Evolutionary conservation across 2,888 invertebrate species (phyloP).

Genomic region (Tetragnatha montana): DNA sequence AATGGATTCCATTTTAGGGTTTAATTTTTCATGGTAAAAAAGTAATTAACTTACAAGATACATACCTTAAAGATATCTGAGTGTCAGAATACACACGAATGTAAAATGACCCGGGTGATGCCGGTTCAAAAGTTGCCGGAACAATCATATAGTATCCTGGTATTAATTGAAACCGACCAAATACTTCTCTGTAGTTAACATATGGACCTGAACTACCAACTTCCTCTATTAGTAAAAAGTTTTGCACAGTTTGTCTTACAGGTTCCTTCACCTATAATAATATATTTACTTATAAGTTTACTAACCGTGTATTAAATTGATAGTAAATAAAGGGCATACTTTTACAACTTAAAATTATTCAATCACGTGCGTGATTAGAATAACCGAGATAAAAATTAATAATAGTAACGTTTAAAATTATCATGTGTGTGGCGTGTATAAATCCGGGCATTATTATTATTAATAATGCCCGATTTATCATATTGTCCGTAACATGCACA

Average conservation of each 20-base stretch:
- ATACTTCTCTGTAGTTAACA: constrained; percentile 78
- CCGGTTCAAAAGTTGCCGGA: constrained; percentile 77
- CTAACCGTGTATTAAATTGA: background rate
- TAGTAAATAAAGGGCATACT: too few relatives aligned
- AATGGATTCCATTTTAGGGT: too few relatives aligned
- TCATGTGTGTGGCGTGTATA: background rate
- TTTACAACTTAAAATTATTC: background rate
- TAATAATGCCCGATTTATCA: background rate
- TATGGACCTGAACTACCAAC: constrained; percentile 77
- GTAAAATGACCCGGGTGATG: constrained; percentile 76
- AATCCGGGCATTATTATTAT: background rate
- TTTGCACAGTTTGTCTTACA: constrained; percentile 71
- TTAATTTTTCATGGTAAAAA: background rate
- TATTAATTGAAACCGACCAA: constrained; percentile 76
- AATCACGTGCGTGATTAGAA: too few relatives aligned
- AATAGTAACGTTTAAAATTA: too few relatives aligned
- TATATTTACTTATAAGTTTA: background rate
- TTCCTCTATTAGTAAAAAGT: constrained; percentile 77
- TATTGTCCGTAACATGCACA: background rate
- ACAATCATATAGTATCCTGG: constrained; percentile 78
- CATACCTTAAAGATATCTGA: constrained; percentile 66
- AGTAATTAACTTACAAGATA: background rate
- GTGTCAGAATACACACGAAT: constrained; percentile 76
- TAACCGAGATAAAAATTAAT: too few relatives aligned
- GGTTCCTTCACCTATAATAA: constrained; percentile 51